A percentile compares a stretch with the other conserved stretches of the same genome.
These are phyloP conservation scores for Brachyistius frenatus DNA, from an alignment of 2,113 vertebrate genomes.

Conservation along the genomic window DNA sequence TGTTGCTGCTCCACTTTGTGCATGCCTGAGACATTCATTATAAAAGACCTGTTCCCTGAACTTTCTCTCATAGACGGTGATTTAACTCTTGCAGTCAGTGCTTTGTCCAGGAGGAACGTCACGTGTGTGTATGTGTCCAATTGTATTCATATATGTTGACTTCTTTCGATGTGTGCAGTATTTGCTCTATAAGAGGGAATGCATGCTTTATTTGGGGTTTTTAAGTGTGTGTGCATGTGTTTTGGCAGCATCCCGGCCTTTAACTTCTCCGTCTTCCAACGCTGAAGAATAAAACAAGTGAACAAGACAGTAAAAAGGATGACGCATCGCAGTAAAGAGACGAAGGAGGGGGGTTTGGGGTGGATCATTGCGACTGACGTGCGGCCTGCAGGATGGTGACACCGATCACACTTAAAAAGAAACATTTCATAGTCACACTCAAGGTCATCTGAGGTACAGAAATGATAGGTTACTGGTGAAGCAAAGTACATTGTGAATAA, in stretches of 20 bases:
- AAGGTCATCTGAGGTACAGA: constrained; percentile 15
- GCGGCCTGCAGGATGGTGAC: constrained; percentile 16
- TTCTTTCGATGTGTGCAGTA: background rate
- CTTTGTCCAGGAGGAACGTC: background rate
- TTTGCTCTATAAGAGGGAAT: background rate
- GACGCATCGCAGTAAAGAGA: constrained; percentile 20
- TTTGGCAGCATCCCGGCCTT: constrained; percentile 2
- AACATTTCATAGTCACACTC: constrained; percentile 5
- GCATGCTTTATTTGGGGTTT: background rate
- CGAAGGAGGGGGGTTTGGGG: background rate
- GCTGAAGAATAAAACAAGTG: constrained; percentile 29
- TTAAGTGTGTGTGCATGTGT: constrained; percentile 2
- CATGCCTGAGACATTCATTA: no score
- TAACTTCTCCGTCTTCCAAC: constrained; percentile 3
- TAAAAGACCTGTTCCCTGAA: no score
- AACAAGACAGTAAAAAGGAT: constrained; percentile 41
- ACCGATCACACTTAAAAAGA: constrained; percentile 16
- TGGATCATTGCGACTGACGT: constrained; percentile 2
- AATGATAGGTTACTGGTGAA: background rate
- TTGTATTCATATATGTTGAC: background rate
- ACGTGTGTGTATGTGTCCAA: background rate
- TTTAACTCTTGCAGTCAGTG: background rate
- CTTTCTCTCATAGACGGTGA: no score
- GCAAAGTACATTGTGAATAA: background rate
- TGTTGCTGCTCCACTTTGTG: no score